A percentile compares a stretch with the other conserved stretches of the same genome.
Evolutionary conservation across 2,797 vertebrate genomes (phyloP).

Genomic region (Cetoscarus ocellatus): DNA sequence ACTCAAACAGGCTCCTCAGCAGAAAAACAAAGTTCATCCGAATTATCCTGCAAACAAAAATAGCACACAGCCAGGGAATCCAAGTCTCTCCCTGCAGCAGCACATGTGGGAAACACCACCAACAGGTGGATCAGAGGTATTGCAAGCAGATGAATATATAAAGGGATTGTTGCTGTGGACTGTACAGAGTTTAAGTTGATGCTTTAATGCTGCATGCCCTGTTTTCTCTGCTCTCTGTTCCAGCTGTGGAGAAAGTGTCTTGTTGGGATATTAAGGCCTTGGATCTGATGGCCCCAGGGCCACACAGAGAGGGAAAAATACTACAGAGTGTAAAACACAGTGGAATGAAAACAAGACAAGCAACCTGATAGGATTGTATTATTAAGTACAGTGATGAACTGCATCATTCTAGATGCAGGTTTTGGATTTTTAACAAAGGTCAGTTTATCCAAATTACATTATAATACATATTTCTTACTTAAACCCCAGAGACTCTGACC

Average conservation of each 20-base stretch:
- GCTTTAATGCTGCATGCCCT: slow-evolving; percentile 69
- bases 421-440: slow-evolving; percentile 19
- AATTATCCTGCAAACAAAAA: slow-evolving; percentile 16
- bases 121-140: slow-evolving; percentile 79
- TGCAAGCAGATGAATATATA: slow-evolving; percentile 84
- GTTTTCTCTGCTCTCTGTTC: slow-evolving; percentile 45
- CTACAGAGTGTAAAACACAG: slow-evolving; percentile 27
- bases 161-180: slow-evolving; percentile 87
- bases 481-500: too few relatives aligned
- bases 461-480: not conserved
- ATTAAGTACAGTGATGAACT: slow-evolving; percentile 16
- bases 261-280: slow-evolving; percentile 76
- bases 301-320: slow-evolving; percentile 47
- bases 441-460: slow-evolving; percentile 18
- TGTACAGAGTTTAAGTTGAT: slow-evolving; percentile 75
- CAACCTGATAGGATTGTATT: slow-evolving; percentile 7
- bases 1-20: slow-evolving; percentile 8
- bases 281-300: slow-evolving; percentile 64
- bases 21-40: slow-evolving; percentile 17
- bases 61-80: slow-evolving; percentile 20
- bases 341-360: slow-evolving; percentile 15
- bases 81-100: slow-evolving; percentile 44
- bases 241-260: slow-evolving; percentile 49
- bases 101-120: slow-evolving; percentile 57
- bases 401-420: not conserved